Evolutionary conservation across 2,888 invertebrate species (phyloP).

Genomic region (Priocnemis perturbator): DNA sequence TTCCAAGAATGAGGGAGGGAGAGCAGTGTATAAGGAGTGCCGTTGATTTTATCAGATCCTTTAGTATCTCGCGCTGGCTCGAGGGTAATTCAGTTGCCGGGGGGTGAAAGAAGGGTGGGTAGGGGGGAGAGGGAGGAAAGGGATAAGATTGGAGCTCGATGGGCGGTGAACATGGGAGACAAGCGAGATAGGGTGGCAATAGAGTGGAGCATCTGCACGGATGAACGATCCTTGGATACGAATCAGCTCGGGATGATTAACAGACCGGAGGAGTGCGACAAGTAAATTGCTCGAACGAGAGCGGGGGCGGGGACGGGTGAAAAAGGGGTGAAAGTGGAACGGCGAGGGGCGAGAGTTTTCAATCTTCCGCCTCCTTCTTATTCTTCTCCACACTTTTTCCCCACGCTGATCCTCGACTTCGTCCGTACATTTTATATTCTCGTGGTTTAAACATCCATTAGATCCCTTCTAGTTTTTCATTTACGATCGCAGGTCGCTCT

Average conservation of each 20-base stretch:
- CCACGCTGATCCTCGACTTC: too few species aligned
- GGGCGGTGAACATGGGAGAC: constrained; percentile 6
- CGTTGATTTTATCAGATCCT: too few species aligned
- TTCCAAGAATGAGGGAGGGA: too few species aligned
- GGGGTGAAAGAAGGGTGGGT: not conserved
- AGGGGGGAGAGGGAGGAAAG: not conserved
- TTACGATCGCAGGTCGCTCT: too few species aligned
- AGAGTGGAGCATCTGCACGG: constrained; percentile 44
- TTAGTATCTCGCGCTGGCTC: too few species aligned
- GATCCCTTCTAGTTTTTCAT: too few species aligned
- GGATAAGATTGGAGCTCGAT: constrained; percentile 8
- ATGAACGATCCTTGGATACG: constrained; percentile 42
- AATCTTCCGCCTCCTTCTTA: not conserved
- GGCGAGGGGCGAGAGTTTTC: too few species aligned
- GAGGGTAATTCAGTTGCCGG: too few species aligned
- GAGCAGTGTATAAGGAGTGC: too few species aligned
- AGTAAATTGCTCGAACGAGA: constrained; percentile 2
- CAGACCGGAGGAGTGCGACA: constrained; percentile 24
- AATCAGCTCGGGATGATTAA: constrained; percentile 49
- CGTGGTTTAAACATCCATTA: too few species aligned
- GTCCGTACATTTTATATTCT: too few species aligned
- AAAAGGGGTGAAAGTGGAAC: constrained; percentile 1
- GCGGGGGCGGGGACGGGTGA: not conserved
- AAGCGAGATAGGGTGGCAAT: constrained; percentile 35
- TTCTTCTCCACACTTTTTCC: too few species aligned